Conservation (phyloP, 2,888 invertebrate genomes). For the Baccha elongata region DNA sequence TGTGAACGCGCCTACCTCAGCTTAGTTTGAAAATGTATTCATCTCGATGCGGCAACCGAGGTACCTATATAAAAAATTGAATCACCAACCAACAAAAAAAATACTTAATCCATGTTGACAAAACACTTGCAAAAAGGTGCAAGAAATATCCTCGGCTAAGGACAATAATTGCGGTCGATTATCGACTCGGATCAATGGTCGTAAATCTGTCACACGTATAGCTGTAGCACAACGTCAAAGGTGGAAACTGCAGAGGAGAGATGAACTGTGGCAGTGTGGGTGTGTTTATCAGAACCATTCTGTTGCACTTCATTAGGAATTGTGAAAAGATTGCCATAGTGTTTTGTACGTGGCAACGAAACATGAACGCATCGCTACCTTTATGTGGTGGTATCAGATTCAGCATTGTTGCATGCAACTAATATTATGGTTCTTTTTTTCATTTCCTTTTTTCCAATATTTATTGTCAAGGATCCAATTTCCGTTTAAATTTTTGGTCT, state of each 20-base stretch:
- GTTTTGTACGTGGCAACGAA: background rate
- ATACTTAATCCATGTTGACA: conserved; percentile 52
- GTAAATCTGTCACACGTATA: conserved; percentile 57
- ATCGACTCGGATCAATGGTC: conserved; percentile 54
- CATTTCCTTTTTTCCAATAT: conserved; percentile 31
- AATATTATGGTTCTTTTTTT: conserved; percentile 25
- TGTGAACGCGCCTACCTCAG: conserved; percentile 37
- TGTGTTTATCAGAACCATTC: conserved; percentile 1
- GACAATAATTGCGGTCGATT: conserved; percentile 62
- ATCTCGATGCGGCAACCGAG: background rate
- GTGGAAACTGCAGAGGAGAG: conserved; percentile 28
- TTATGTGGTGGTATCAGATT: conserved; percentile 37
- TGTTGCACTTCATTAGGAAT: conserved; percentile 15
- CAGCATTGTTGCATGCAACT: conserved; percentile 33
- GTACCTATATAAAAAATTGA: conserved; percentile 16
- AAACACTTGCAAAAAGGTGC: conserved; percentile 40
- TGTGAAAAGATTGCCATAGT: background rate
- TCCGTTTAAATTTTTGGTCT: conserved; percentile 30
- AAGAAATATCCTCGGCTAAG: conserved; percentile 26
- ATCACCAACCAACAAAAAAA: conserved; percentile 10
- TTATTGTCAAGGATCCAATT: conserved; percentile 34
- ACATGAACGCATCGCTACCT: conserved; percentile 1
- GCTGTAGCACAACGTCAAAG: conserved; percentile 27
- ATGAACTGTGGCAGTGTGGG: conserved; percentile 20
- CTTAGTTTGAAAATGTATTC: conserved; percentile 30